Percentiles rank a stretch among this genome's conserved stretches.
These are phyloP conservation scores for Anthrax anthrax DNA, from an alignment of 2,888 invertebrate species.

Conservation along the genomic window DNA sequence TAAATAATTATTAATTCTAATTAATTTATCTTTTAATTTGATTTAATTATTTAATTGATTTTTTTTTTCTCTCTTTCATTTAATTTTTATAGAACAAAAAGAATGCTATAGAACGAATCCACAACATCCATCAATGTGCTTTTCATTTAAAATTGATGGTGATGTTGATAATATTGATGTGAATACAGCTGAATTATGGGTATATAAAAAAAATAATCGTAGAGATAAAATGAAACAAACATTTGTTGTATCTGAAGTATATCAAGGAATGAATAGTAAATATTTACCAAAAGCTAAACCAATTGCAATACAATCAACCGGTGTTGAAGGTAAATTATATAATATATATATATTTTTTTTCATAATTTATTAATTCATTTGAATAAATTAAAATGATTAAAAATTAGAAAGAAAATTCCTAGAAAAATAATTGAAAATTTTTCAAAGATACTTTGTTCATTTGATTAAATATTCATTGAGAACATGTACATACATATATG, in stretches of 20 bases:
- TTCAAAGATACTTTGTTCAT: no score
- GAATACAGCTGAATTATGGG: constrained; percentile 66
- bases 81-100: constrained; percentile 32
- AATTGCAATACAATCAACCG: constrained; percentile 64
- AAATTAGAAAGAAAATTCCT: no score
- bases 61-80: background rate
- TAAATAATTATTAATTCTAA: background rate
- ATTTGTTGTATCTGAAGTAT: constrained; percentile 63
- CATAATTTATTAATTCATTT: no score
- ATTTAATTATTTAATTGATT: background rate
- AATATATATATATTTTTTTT: no score
- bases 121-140: constrained; percentile 50
- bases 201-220: constrained; percentile 44
- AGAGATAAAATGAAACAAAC: constrained; percentile 40
- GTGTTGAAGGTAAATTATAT: constrained; percentile 41
- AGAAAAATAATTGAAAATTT: no score
- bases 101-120: constrained; percentile 35
- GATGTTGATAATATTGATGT: constrained; percentile 62
- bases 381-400: no score
- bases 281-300: constrained; percentile 65
- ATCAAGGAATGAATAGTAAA: constrained; percentile 53
- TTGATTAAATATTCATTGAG: no score
- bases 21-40: background rate
- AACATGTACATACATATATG: no score
- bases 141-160: constrained; percentile 61